Conservation (phyloP, 1,140 invertebrate species). For the Dysdera silvatica region DNA sequence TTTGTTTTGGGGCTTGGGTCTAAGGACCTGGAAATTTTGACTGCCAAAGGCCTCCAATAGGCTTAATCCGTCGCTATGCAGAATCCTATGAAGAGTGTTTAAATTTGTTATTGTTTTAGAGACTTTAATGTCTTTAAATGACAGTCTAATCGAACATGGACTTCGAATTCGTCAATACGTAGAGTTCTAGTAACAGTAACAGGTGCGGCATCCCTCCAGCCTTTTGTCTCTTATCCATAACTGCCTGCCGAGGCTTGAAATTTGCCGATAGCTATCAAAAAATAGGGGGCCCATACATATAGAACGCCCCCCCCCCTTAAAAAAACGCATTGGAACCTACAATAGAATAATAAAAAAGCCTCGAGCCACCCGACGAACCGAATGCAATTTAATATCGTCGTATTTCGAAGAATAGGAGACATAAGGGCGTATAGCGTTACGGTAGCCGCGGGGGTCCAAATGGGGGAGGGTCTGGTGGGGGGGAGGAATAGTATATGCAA, state of each 20-base stretch:
- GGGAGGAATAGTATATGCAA: not conserved
- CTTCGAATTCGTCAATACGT: not conserved
- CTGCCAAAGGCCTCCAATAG: too few species aligned
- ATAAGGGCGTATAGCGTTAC: conserved; percentile 28
- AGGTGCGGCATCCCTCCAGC: not conserved
- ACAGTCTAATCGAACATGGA: not conserved
- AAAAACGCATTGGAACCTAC: not conserved
- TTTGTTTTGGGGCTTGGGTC: too few species aligned
- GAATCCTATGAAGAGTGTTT: too few species aligned
- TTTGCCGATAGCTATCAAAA: conserved; percentile 21
- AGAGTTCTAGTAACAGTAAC: not conserved
- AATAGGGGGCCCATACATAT: not conserved
- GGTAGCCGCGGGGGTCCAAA: too few species aligned
- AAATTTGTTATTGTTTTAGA: not conserved
- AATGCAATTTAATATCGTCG: conserved; percentile 31
- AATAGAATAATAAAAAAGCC: not conserved
- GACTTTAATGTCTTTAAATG: not conserved
- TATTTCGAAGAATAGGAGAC: conserved; percentile 20
- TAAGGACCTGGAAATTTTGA: not conserved
- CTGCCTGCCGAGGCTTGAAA: conserved; percentile 22
- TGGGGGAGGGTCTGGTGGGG: not conserved
- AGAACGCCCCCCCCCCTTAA: not conserved
- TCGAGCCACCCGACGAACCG: not conserved
- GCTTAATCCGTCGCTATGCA: not conserved
- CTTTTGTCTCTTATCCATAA: not conserved